Percentiles rank a stretch among this genome's conserved stretches.
phyloP scores from a whole-genome alignment of 2,888 invertebrate species.

The Frankliniella fusca region DNA sequence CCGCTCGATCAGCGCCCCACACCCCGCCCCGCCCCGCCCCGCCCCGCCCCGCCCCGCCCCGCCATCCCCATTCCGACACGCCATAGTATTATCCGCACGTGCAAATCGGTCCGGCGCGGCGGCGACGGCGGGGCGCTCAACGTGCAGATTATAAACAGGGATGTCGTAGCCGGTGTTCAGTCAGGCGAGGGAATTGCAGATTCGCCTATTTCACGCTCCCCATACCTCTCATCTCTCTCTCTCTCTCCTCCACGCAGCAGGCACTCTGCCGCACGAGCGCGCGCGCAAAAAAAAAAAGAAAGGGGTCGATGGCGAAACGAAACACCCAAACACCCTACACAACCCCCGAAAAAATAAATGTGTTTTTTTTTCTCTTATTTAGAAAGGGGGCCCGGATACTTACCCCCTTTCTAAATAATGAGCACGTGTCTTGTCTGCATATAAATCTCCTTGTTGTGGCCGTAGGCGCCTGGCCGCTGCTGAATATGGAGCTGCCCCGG shows the following conservation, averaged over 20 bases:
- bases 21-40: background rate
- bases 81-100: conserved; percentile 13
- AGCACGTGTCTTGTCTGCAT: background rate
- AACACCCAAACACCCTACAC: too few relatives aligned
- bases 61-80: background rate
- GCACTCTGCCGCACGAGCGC: background rate
- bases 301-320: too few relatives aligned
- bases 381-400: background rate
- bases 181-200: too few relatives aligned
- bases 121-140: background rate
- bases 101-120: background rate
- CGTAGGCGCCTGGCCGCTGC: background rate
- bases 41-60: background rate
- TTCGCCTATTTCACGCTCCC: too few relatives aligned
- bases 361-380: background rate
- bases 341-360: background rate
- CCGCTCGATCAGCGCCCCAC: conserved; percentile 16
- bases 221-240: too few relatives aligned
- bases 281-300: too few relatives aligned
- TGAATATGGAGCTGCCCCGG: background rate
- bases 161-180: too few relatives aligned
- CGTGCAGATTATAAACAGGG: background rate
- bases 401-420: conserved; percentile 11
- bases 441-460: conserved; percentile 24
- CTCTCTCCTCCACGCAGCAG: background rate